Base-by-base conservation (phyloP, 2,113 vertebrate species). In the Apeltes quadracus region DNA sequence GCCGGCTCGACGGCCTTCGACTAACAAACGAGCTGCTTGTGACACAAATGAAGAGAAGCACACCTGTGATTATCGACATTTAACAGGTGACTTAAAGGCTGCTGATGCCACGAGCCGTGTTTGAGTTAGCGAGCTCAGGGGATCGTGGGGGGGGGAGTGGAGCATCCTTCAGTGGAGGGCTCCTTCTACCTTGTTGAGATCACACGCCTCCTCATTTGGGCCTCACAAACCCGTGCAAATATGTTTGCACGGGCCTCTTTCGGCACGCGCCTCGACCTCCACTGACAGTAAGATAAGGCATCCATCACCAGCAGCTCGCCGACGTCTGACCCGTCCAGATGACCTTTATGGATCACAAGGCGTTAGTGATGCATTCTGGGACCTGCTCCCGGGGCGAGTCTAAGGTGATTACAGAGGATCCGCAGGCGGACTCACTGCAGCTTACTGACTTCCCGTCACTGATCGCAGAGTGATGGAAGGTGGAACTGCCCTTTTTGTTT, bases 321-420 rank as follows among this genome's bases (percentile, higher is more conserved):
- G 72, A 58, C 63, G 44, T 25, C 71, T 61, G 5, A 14, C 54
- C 84, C 15, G 23, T 34, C 55, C 32, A 44, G 44, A 36, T 38
- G 75, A 53, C 68, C n/a, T 75, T 72, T 79, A 29, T 54, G 41
- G 51, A 84, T 75, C 61, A 38, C 58, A 71, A 65, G 81, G 75
- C 76, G 69, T 81, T 83, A 78, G 73, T 22, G 75, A 69, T 48
- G 78, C 78, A 75, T 85, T 85, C 75, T 65, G 41, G 72, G 81
- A 69, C 68, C 25, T 62, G 13, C 41, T 73, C 64, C 65, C 48
- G 15, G 38, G 62, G 74, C 70, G 79, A 57, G 36, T 73, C 61
- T 70, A 74, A 76, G 79, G 69, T 79, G 77, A 85, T 83, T 75
- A 84, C 51, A 56, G 48, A 64, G 69, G 69, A 75, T 84, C 39